Evolutionary conservation across 2,797 vertebrate species (phyloP).

Genomic region (Manis crassicaudata): DNA sequence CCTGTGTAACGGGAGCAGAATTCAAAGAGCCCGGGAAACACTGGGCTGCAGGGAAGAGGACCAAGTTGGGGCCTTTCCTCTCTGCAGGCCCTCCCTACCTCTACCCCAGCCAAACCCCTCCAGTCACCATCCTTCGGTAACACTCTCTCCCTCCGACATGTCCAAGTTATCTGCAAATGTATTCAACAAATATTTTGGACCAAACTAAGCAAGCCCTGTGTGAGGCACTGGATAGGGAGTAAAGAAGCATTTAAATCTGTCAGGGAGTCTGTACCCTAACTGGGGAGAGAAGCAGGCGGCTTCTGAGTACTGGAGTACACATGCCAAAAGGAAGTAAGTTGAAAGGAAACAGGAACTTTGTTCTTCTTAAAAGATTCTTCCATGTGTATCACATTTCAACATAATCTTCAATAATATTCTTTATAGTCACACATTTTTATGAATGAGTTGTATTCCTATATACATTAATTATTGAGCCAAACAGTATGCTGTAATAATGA

Average conservation of each 20-base stretch:
- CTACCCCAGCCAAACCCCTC: background rate
- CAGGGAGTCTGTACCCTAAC: background rate
- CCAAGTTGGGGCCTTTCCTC: background rate
- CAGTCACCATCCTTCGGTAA: background rate
- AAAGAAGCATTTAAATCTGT: constrained; percentile 24
- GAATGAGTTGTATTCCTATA: background rate
- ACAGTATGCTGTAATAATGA: background rate
- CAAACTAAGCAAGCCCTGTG: background rate
- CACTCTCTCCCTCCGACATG: background rate
- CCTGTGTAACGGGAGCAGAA: constrained; percentile 98
- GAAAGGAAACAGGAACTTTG: background rate
- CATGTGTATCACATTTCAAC: background rate
- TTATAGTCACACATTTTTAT: constrained; percentile 28
- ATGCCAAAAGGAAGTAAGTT: background rate
- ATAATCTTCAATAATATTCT: constrained; percentile 16
- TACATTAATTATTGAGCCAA: background rate
- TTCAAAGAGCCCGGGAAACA: constrained; percentile 98
- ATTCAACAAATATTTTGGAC: constrained; percentile 51
- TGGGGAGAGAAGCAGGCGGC: background rate
- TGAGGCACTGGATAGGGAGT: background rate
- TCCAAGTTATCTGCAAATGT: background rate
- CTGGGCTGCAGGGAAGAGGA: constrained; percentile 88
- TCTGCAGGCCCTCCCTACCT: background rate
- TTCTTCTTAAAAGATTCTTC: constrained; percentile 31
- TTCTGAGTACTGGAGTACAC: background rate